Evolutionary conservation across 2,113 vertebrate genomes (phyloP), one percentile per base, ranked within the genome.

Genomic region (Caracal caracal): DNA sequence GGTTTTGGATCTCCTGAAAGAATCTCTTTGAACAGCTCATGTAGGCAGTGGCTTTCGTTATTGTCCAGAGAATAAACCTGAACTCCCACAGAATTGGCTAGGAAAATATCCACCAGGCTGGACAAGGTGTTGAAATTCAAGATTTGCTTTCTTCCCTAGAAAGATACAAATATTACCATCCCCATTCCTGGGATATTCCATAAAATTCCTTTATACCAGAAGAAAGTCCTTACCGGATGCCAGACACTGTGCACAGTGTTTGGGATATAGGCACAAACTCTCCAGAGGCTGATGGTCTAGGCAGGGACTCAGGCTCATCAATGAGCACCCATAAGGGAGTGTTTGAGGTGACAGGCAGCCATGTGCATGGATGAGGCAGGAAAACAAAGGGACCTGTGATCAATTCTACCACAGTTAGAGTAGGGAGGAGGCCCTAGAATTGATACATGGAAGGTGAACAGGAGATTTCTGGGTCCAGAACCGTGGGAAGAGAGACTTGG

Each of bases 261-360:
- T 15, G 11, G 37, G 43, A n/a, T 20, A 53, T 9, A 66, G 83
- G 22, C 9, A 76, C 35, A 37, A 49, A 28, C 7, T 9, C 16
- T 88, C 19, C 10, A 7, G 65, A 37, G 30, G 15, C 30, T 17
- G 17, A 20, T 30, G 20, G 20, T 19, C 43, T n/a, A 26, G 40
- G 17, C 5, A 30, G 47, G 40, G 28, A 16, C 13, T 70, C 12
- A 71, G 78, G 70, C 49, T 65, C 56, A 33, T 2, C 5, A 6
- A 30, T 3, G 6, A 35, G 30, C 12, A 28, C 33, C 30, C 47
- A 0, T 0, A 10, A 9, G 20, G 59, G 4, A 15, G 15, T 1
- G 6, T 35, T 28, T 26, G 43, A 20, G 13, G 37, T 0, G 5
- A 7, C 20, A 17, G 17, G 71, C 4, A 40, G 26, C 6, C 61